Conservation (phyloP, 2,888 invertebrate genomes). For the Calliphora vomitoria region DNA sequence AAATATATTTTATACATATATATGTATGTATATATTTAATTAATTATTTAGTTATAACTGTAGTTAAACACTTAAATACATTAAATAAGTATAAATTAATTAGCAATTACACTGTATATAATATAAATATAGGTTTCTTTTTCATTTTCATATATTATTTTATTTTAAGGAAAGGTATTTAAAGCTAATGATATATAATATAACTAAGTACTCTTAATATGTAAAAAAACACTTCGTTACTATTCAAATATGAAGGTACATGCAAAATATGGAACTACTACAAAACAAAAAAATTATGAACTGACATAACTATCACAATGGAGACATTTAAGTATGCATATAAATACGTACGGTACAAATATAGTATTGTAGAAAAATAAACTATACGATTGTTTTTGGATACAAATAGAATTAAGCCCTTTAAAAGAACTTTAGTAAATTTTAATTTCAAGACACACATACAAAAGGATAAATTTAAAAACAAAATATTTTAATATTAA, state of each 20-base stretch:
- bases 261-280: slow-evolving; percentile 53
- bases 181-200: slow-evolving; percentile 58
- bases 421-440: neutral
- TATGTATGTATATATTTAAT: neutral
- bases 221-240: neutral
- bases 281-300: slow-evolving; percentile 27
- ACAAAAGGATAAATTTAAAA: neutral
- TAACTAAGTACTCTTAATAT: neutral
- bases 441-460: neutral
- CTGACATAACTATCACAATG: slow-evolving; percentile 64
- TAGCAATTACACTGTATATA: neutral
- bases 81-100: neutral
- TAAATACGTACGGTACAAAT: slow-evolving; percentile 6
- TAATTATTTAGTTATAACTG: neutral
- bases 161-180: slow-evolving; percentile 29
- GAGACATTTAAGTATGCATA: slow-evolving; percentile 8
- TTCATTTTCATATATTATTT: slow-evolving; percentile 66
- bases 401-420: neutral
- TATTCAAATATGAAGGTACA: slow-evolving; percentile 43
- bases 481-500: neutral
- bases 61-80: slow-evolving; percentile 19
- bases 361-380: slow-evolving; percentile 18
- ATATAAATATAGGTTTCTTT: slow-evolving; percentile 32
- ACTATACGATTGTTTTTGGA: neutral
- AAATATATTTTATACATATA: neutral